Percentiles rank a stretch among this genome's conserved stretches.
These are phyloP conservation scores for Romanomermis culicivorax DNA, from an alignment of 2,888 invertebrate genomes.

Conservation along the genomic window DNA sequence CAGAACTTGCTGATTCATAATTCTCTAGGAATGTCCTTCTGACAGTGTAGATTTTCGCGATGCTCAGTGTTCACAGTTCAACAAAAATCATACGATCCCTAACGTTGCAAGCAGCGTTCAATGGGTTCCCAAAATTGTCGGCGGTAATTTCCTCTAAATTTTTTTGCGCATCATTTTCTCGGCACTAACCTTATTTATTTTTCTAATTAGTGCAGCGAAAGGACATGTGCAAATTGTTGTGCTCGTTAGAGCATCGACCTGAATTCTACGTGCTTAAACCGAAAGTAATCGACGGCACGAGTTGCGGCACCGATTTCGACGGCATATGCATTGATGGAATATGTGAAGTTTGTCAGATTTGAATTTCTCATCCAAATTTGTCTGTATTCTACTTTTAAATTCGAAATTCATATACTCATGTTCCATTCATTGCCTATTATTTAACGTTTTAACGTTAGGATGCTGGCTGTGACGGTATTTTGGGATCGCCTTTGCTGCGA, in stretches of 20 bases:
- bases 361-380: no score
- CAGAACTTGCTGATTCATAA: background rate
- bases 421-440: no score
- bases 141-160: constrained; percentile 35
- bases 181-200: no score
- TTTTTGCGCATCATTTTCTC: background rate
- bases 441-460: constrained; percentile 24
- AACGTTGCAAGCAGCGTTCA: constrained; percentile 42
- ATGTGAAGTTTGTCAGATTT: constrained; percentile 38
- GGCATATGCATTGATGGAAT: constrained; percentile 64
- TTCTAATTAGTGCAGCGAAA: constrained; percentile 17
- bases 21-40: constrained; percentile 39
- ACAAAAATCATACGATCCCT: constrained; percentile 41
- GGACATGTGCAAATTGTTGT: constrained; percentile 57
- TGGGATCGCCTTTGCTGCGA: constrained; percentile 47
- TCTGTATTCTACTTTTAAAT: no score
- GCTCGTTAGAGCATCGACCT: constrained; percentile 43
- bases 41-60: constrained; percentile 49
- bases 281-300: constrained; percentile 58
- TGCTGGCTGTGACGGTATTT: constrained; percentile 62
- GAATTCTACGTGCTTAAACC: constrained; percentile 44
- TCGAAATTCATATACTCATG: no score
- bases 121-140: constrained; percentile 65
- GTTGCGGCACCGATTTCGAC: constrained; percentile 53
- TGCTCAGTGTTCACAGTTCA: constrained; percentile 50